Conservation (phyloP, 2,113 vertebrate species). For the Campylorhamphus procurvoides region DNA sequence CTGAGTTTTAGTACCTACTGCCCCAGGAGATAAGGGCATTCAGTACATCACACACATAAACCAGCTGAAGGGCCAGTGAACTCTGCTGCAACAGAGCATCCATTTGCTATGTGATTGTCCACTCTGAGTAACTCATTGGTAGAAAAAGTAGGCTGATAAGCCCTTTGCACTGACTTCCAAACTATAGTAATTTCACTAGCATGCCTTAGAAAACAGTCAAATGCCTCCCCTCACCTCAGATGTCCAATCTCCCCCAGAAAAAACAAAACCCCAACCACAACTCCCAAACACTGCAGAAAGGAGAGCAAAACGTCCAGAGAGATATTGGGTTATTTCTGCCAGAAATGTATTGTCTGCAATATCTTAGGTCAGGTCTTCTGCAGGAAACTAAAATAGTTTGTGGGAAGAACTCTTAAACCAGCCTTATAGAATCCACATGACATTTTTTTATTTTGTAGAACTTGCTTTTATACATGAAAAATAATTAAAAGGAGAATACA, state of each 20-base stretch:
- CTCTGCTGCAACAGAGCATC: neutral
- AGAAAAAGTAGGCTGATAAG: conserved; percentile 19
- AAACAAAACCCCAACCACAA: neutral
- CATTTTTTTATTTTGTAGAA: neutral
- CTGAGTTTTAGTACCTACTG: neutral
- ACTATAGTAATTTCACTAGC: neutral
- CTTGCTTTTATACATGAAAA: conserved; percentile 17
- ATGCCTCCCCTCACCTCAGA: neutral
- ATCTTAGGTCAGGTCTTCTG: neutral
- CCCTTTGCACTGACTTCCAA: neutral
- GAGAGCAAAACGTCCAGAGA: neutral
- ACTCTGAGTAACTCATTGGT: conserved; percentile 3
- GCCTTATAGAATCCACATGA: neutral
- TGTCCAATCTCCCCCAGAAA: fast-evolving
- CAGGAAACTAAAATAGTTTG: neutral
- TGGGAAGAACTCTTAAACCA: neutral
- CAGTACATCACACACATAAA: neutral
- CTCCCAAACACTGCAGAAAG: neutral
- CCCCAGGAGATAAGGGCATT: neutral
- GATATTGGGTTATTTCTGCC: neutral
- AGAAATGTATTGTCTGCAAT: neutral
- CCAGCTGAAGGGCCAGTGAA: neutral
- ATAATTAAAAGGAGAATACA: neutral
- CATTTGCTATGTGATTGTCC: neutral
- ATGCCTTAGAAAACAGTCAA: neutral